Evolutionary conservation across 1,140 invertebrate species (phyloP), one percentile per base, ranked within the genome.

Genomic region (Akabosia matsudoensis): DNA sequence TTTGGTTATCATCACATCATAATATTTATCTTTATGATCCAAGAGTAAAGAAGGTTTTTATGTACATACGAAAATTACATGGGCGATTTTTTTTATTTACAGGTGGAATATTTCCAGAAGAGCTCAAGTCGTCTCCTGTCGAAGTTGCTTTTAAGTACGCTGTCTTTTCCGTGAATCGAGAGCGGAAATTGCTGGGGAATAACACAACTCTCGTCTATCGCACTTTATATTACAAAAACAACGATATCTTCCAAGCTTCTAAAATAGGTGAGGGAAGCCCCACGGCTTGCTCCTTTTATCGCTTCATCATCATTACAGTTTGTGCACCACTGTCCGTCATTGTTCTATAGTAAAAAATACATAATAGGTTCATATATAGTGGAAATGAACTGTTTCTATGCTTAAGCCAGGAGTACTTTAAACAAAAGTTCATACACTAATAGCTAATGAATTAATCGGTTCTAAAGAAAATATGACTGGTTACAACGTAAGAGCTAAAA

Each of bases 81-180:
- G n/a, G n/a, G n/a, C n/a, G n/a, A n/a, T 79, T 70, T 74, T 79
- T 81, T 82, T 78, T 82, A 83, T 70, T 90, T 90, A 0, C 88
- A 95, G 94, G 93, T 81, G 93, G 93, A n/a, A 93, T 96, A 77
- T 95, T 96, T 85, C 93, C 92, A 0, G 93, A 96, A 82, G 92
- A 96, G 79, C 91, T 94, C 80, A 91, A 92, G 79, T 92, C 93
- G 78, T 92, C 91, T 78, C 91, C 90, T 75, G 89, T 91, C 0
- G 94, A 96, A 84, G 85, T 95, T 75, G 93, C 95, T 1, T 97
- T 97, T 85, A 96, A 96, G 82, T 96, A 96, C 85, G 94, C 94
- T 0, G 93, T 96, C 0, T 95, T 95, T 85, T 90, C 92, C 72
- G 93, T 97, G 74, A 97, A 97, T 85, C 93, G 93, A 82, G 93